phyloP scores from a whole-genome alignment of 2,797 vertebrate species.

The Ptychadena robeensis region DNA sequence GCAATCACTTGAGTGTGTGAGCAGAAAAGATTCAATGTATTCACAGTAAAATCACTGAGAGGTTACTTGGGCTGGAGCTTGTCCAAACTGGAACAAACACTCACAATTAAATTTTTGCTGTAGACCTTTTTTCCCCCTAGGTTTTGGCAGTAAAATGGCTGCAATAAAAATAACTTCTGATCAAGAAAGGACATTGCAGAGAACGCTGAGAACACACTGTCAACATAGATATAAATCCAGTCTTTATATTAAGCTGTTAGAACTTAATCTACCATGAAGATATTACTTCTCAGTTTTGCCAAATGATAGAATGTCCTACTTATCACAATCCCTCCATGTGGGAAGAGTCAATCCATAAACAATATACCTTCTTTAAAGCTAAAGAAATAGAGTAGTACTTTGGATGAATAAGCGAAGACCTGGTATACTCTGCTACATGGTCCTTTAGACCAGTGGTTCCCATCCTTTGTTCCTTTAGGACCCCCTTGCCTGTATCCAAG shows the following conservation, averaged over 20 bases:
- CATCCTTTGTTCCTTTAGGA: no score
- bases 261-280: neutral
- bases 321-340: no score
- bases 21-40: conserved; percentile 17
- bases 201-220: neutral
- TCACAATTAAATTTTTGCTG: conserved; percentile 8
- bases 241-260: neutral
- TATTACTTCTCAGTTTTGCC: neutral
- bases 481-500: no score
- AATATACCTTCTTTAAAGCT: no score
- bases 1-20: conserved; percentile 1
- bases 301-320: no score
- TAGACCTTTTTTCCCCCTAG: neutral
- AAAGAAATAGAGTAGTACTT: no score
- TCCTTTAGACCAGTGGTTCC: no score
- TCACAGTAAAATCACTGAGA: conserved; percentile 6
- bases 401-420: no score
- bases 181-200: conserved; percentile 1
- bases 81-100: conserved; percentile 14
- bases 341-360: no score
- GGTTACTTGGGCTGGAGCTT: conserved; percentile 2
- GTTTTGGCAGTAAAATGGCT: conserved; percentile 29
- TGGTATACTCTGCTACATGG: no score
- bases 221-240: neutral
- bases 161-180: conserved; percentile 1